phyloP scores from a whole-genome alignment of 1,140 invertebrate genomes.

The Pygmarrhopalites habei region DNA sequence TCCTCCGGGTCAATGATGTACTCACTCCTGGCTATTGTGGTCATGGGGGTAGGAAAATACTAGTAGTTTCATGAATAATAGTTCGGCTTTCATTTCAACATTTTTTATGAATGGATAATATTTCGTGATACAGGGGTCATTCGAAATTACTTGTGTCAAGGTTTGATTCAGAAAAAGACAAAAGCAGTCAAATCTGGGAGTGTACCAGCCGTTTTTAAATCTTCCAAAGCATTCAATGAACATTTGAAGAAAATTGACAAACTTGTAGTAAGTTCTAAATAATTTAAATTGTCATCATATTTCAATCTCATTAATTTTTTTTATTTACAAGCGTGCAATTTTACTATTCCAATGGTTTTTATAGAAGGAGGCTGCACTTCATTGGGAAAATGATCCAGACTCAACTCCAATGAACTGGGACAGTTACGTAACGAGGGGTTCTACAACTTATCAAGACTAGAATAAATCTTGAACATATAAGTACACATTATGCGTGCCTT shows the following conservation, averaged over 20 bases:
- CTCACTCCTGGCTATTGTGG: conserved; percentile 14
- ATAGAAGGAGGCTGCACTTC: background rate
- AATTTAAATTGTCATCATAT: too few relatives aligned
- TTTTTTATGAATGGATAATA: background rate
- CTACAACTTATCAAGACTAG: too few relatives aligned
- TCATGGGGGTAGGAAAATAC: conserved; percentile 2
- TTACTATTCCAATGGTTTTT: too few relatives aligned
- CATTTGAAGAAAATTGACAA: background rate
- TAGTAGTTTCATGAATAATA: background rate
- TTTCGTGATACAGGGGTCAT: background rate
- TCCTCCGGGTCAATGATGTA: conserved; percentile 5
- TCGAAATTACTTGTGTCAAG: background rate
- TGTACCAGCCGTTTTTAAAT: background rate
- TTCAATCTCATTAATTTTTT: too few relatives aligned
- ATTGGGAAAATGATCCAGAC: conserved; percentile 12
- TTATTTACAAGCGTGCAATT: too few relatives aligned
- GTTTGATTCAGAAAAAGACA: background rate
- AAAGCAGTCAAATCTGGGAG: background rate
- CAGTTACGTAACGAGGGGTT: too few relatives aligned
- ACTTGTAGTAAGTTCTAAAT: too few relatives aligned
- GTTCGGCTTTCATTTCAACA: background rate
- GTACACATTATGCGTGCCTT: too few relatives aligned
- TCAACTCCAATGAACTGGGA: background rate
- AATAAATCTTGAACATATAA: too few relatives aligned
- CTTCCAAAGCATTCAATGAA: background rate